These are phyloP conservation scores for Micrasema longulum DNA, from an alignment of 1,140 invertebrate species.

Conservation along the genomic window DNA sequence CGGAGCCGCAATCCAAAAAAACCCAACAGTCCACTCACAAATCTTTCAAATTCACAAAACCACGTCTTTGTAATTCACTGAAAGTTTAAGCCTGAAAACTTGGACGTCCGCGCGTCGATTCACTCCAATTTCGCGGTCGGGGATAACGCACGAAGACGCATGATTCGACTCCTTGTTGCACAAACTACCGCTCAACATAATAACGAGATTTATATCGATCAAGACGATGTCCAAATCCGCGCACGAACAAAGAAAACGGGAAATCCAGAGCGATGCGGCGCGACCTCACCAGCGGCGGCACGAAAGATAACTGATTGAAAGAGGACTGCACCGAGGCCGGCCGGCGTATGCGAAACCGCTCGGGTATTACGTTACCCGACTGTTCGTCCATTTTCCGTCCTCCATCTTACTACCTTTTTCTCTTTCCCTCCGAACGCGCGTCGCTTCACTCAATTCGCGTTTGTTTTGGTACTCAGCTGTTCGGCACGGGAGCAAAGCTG, in stretches of 20 bases:
- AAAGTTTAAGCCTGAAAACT: conserved; percentile 43
- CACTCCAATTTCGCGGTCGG: conserved; percentile 28
- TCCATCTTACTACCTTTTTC: background rate
- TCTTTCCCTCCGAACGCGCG: conserved; percentile 6
- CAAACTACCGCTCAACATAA: conserved; percentile 34
- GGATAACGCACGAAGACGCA: conserved; percentile 13
- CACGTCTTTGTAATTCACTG: conserved; percentile 38
- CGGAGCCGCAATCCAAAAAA: background rate
- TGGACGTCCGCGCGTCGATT: conserved; percentile 1
- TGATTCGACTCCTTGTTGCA: conserved; percentile 13
- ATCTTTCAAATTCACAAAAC: conserved; percentile 38
- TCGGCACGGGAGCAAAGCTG: conserved; percentile 57
- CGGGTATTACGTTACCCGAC: conserved; percentile 12
- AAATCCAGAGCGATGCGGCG: conserved; percentile 21
- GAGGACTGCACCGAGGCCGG: conserved; percentile 38
- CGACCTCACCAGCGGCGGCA: conserved; percentile 27
- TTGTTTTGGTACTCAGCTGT: conserved; percentile 71
- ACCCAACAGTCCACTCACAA: background rate
- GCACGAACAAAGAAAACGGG: conserved; percentile 44
- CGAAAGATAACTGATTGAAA: conserved; percentile 46
- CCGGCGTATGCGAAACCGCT: conserved; percentile 48
- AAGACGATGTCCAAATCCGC: conserved; percentile 26
- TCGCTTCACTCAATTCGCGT: conserved; percentile 45
- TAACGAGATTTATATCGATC: conserved; percentile 41
- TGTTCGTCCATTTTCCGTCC: conserved; percentile 1